Base-by-base conservation (phyloP, 2,113 vertebrate genomes). In the Acanthisitta chloris region DNA sequence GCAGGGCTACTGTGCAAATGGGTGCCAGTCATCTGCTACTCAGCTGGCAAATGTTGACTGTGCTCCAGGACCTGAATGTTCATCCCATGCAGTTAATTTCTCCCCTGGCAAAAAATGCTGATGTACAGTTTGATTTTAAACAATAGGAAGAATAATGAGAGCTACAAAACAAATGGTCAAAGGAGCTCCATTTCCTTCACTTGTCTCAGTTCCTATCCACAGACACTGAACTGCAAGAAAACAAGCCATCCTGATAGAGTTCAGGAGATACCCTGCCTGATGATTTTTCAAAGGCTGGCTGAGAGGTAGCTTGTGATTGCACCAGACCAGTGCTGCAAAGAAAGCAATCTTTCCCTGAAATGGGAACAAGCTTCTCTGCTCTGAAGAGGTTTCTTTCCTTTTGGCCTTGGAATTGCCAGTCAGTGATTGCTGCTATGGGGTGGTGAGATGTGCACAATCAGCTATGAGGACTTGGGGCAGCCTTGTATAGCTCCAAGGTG, bases 11-110 rank as follows among this genome's bases (percentile, higher is more conserved):
- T 92, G 93, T 91, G 65, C 21, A 91, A 86, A 36, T 79, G 86
- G 52, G 45, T 97, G 86, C 91, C 81, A 94, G 65, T 59, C 81
- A 79, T 72, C 91, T 96, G 86, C 77, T 97, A 38, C 51, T 92
- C 84, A 69, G 66, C 78, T 97, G 92, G 89, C 88, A 92, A 76
- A 42, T 8, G 23, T 4, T 92, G 80, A 70, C 82, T 58, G 21
- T 45, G 20, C 58, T 92, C 77, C 67, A 77, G 67, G 88, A 94
- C 81, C 48, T 72, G 65, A 29, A n/a, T 74, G 10, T 58, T 89
- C 52, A 29, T 89, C 73, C 48, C 31, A 48, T 26, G 81, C 40
- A 33, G 48, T 92, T 94, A 64, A 74, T 74, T 84, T 87, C 43
- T 91, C 81, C 65, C 42, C 57, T 90, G 77, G 81, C 59, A 90